phyloP scores from a whole-genome alignment of 2,888 invertebrate species.

The Cheilosia impressa region DNA sequence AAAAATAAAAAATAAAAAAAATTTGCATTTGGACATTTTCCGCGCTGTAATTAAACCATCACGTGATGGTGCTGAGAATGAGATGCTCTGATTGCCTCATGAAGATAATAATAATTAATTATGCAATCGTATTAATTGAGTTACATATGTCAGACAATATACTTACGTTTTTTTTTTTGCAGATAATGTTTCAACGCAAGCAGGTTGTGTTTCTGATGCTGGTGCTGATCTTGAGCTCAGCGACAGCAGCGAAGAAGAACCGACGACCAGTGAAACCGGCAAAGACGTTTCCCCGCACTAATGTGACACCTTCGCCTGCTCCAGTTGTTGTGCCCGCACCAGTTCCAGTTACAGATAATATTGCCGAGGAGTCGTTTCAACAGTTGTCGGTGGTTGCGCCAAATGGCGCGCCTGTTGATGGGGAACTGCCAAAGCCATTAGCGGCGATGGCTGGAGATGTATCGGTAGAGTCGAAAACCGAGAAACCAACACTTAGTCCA shows the following conservation, averaged over 20 bases:
- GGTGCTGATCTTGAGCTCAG: constrained; percentile 81
- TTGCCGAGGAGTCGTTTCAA: constrained; percentile 76
- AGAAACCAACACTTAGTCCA: constrained; percentile 77
- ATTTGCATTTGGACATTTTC: constrained; percentile 60
- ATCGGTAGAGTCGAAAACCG: constrained; percentile 79
- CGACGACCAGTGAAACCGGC: constrained; percentile 82
- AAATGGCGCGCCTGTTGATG: constrained; percentile 76
- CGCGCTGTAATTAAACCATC: constrained; percentile 56
- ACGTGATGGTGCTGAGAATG: constrained; percentile 47
- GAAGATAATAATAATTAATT: constrained; percentile 61
- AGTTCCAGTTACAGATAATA: constrained; percentile 71
- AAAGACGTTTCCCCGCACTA: constrained; percentile 82
- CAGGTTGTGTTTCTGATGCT: constrained; percentile 80
- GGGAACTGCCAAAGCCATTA: constrained; percentile 81
- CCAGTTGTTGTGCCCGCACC: constrained; percentile 61
- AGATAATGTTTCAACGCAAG: constrained; percentile 81
- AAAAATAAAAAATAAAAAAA: too few relatives aligned
- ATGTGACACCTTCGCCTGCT: constrained; percentile 81
- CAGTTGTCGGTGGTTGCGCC: constrained; percentile 73
- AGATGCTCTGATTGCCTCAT: constrained; percentile 59
- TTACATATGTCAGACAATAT: constrained; percentile 56
- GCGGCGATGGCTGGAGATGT: constrained; percentile 75
- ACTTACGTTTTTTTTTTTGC: constrained; percentile 31
- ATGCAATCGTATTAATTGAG: constrained; percentile 60
- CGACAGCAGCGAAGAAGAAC: constrained; percentile 81